A percentile compares a stretch with the other conserved stretches of the same genome.
phyloP scores from a whole-genome alignment of 2,888 invertebrate species.

The Calameuta pallipes region DNA sequence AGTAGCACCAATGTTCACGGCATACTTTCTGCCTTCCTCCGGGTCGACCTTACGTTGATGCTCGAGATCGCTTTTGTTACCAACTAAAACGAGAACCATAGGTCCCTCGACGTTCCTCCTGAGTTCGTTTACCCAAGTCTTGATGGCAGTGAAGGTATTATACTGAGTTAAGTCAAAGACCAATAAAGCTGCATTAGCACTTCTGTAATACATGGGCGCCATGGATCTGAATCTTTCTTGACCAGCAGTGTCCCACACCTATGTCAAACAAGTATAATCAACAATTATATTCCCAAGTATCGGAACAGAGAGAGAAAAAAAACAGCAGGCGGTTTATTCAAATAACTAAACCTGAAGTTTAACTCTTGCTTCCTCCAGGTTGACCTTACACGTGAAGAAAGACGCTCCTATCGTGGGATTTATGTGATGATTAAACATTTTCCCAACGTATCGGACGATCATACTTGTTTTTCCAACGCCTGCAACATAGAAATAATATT shows the following conservation, averaged over 20 bases:
- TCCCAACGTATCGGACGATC: slow-evolving; percentile 83
- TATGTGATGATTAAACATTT: slow-evolving; percentile 79
- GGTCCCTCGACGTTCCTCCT: slow-evolving; percentile 82
- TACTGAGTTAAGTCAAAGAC: slow-evolving; percentile 87
- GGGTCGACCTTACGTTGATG: slow-evolving; percentile 72
- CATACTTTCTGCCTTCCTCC: slow-evolving; percentile 81
- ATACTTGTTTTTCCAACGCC: slow-evolving; percentile 93
- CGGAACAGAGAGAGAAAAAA: no score
- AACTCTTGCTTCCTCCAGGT: slow-evolving; percentile 76
- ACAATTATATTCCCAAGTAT: neutral
- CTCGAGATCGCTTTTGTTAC: slow-evolving; percentile 87
- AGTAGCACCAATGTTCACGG: slow-evolving; percentile 82
- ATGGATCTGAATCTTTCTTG: slow-evolving; percentile 90
- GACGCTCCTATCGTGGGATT: slow-evolving; percentile 91
- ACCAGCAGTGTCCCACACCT: slow-evolving; percentile 92
- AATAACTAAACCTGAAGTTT: slow-evolving; percentile 77
- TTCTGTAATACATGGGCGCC: slow-evolving; percentile 95
- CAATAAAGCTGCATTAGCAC: slow-evolving; percentile 88
- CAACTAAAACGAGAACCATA: slow-evolving; percentile 83
- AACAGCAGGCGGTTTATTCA: neutral
- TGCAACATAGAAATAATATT: slow-evolving; percentile 64
- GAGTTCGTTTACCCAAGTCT: slow-evolving; percentile 87
- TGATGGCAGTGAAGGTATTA: slow-evolving; percentile 81
- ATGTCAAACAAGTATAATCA: slow-evolving; percentile 60
- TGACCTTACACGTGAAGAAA: slow-evolving; percentile 88